Percentiles rank a stretch among this genome's conserved stretches.
These are phyloP conservation scores for Typhlomys cinereus DNA, from an alignment of 2,113 vertebrate species.

Conservation along the genomic window DNA sequence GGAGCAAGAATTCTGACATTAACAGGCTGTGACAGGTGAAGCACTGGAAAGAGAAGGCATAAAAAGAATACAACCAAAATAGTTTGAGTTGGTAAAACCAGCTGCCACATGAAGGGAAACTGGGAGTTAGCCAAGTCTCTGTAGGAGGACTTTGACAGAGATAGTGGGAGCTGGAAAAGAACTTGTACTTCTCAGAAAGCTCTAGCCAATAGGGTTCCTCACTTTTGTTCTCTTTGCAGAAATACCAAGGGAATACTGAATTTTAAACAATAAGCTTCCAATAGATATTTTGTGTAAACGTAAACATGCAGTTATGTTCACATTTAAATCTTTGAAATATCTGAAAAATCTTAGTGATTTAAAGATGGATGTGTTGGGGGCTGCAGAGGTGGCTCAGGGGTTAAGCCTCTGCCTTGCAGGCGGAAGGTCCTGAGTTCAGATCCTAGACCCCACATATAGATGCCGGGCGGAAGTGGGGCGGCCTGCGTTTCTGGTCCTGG, in stretches of 20 bases:
- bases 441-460: no score
- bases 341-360: background rate
- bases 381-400: no score
- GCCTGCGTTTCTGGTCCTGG: no score
- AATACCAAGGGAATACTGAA: background rate
- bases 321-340: background rate
- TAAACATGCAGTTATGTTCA: background rate
- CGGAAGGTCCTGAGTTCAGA: no score
- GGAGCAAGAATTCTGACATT: background rate
- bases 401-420: no score
- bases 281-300: slow-evolving; percentile 17
- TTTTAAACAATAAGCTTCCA: background rate
- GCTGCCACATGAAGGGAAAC: background rate
- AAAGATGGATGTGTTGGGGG: background rate
- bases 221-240: background rate
- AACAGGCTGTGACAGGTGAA: background rate
- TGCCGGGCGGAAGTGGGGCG: no score
- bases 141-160: background rate
- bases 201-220: background rate
- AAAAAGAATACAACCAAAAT: background rate
- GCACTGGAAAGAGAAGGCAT: background rate
- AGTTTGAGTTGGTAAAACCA: background rate
- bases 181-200: background rate
- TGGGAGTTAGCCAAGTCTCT: background rate
- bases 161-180: background rate